A percentile compares a stretch with the other conserved stretches of the same genome.
These are phyloP conservation scores for Drosophila sp. DNA, from an alignment of 1,140 invertebrate species.

Conservation along the genomic window DNA sequence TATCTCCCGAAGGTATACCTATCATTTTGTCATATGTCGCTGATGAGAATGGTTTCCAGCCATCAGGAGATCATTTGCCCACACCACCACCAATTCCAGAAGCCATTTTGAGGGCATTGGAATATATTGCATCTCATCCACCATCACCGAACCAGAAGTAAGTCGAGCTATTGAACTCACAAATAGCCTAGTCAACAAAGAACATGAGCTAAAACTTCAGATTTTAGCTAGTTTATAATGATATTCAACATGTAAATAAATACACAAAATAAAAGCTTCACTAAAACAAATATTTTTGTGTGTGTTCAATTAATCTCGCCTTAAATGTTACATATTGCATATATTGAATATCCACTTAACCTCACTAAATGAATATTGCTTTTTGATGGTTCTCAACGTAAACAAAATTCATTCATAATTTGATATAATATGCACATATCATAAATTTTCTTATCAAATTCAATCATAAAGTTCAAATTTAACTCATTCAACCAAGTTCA, in stretches of 20 bases:
- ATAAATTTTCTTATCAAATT: background rate
- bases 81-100: slow-evolving; percentile 83
- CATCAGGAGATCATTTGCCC: slow-evolving; percentile 84
- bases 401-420: slow-evolving; percentile 14
- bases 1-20: slow-evolving; percentile 64
- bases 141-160: slow-evolving; percentile 2
- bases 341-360: background rate
- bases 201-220: slow-evolving; percentile 40
- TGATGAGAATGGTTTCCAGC: slow-evolving; percentile 84
- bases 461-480: background rate
- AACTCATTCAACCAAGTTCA: background rate
- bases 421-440: background rate
- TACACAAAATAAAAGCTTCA: slow-evolving; percentile 7
- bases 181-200: slow-evolving; percentile 47
- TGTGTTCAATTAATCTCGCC: background rate
- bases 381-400: slow-evolving; percentile 25
- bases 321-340: slow-evolving; percentile 1
- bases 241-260: slow-evolving; percentile 42
- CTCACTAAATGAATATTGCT: slow-evolving; percentile 20
- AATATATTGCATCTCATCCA: slow-evolving; percentile 83
- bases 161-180: slow-evolving; percentile 15
- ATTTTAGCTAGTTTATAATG: slow-evolving; percentile 38
- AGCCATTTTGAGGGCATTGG: slow-evolving; percentile 76
- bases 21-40: slow-evolving; percentile 82
- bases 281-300: slow-evolving; percentile 5